These are phyloP conservation scores for Polypterus bichir DNA, from an alignment of 2,113 vertebrate species.

Conservation along the genomic window DNA sequence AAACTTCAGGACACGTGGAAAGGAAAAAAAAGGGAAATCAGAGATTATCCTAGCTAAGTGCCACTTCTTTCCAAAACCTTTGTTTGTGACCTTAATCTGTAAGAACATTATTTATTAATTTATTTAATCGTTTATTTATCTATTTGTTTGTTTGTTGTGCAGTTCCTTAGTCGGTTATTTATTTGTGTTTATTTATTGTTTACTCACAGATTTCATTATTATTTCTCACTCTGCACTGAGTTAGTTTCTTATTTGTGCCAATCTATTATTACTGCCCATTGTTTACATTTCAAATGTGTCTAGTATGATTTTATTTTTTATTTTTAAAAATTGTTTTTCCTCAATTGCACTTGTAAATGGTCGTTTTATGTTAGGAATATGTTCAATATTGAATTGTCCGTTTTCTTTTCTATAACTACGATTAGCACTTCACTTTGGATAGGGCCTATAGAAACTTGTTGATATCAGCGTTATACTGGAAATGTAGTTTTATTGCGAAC, in stretches of 20 bases:
- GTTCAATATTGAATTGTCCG: slow-evolving; percentile 37
- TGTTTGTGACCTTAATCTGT: slow-evolving; percentile 81
- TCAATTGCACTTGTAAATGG: slow-evolving; percentile 67
- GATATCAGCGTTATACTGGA: slow-evolving; percentile 46
- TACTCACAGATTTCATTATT: too few species aligned
- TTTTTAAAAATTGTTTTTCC: slow-evolving; percentile 53
- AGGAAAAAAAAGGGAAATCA: slow-evolving; percentile 10
- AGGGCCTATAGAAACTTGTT: slow-evolving; percentile 39
- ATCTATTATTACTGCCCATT: slow-evolving; percentile 59
- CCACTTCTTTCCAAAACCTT: slow-evolving; percentile 68
- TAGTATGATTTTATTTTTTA: slow-evolving; percentile 58
- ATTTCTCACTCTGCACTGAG: too few species aligned
- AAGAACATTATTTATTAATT: slow-evolving; percentile 23
- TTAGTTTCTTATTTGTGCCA: slow-evolving; percentile 46
- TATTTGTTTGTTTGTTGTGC: slow-evolving; percentile 76
- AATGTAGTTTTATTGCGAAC: slow-evolving; percentile 44
- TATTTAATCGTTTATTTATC: slow-evolving; percentile 55
- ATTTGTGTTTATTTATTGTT: slow-evolving; percentile 63
- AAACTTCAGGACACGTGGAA: neutral
- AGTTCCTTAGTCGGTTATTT: slow-evolving; percentile 62
- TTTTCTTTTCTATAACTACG: slow-evolving; percentile 54
- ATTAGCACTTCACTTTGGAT: slow-evolving; percentile 74
- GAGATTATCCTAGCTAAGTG: slow-evolving; percentile 56
- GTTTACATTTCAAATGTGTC: slow-evolving; percentile 55
- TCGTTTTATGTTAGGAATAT: slow-evolving; percentile 52